These are phyloP conservation scores for Chaenocephalus aceratus DNA, from an alignment of 2,113 vertebrate species.

Conservation along the genomic window DNA sequence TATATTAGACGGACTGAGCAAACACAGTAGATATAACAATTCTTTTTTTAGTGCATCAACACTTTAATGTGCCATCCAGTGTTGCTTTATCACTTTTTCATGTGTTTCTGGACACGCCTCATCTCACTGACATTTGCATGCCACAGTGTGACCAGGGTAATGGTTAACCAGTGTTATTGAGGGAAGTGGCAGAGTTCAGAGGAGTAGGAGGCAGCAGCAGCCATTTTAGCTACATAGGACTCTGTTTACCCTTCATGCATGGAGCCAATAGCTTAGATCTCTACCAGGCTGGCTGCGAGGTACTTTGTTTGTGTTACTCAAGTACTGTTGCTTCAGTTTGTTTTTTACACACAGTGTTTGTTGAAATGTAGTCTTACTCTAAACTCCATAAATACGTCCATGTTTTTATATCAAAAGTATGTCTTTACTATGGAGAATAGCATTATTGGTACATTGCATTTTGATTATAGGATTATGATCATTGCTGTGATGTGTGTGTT, in stretches of 20 bases:
- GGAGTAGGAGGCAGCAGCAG: constrained; percentile 45
- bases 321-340: background rate
- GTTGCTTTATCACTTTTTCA: background rate
- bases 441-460: background rate
- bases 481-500: constrained; percentile 5
- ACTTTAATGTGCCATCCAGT: background rate
- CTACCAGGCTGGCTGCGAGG: constrained; percentile 40
- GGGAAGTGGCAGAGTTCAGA: constrained; percentile 67
- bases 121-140: background rate
- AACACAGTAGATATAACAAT: background rate
- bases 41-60: background rate
- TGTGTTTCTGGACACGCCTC: background rate
- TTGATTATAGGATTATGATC: background rate
- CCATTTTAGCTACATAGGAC: constrained; percentile 68
- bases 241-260: constrained; percentile 24
- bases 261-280: constrained; percentile 6
- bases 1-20: background rate
- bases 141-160: constrained; percentile 54
- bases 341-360: constrained; percentile 5
- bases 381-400: background rate
- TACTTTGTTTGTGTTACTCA: background rate
- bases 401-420: background rate
- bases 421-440: background rate
- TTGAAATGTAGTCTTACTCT: constrained; percentile 5
- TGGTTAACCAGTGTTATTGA: constrained; percentile 74